Base-by-base conservation (phyloP, 2,113 vertebrate genomes). In the Seriola quinqueradiata region DNA sequence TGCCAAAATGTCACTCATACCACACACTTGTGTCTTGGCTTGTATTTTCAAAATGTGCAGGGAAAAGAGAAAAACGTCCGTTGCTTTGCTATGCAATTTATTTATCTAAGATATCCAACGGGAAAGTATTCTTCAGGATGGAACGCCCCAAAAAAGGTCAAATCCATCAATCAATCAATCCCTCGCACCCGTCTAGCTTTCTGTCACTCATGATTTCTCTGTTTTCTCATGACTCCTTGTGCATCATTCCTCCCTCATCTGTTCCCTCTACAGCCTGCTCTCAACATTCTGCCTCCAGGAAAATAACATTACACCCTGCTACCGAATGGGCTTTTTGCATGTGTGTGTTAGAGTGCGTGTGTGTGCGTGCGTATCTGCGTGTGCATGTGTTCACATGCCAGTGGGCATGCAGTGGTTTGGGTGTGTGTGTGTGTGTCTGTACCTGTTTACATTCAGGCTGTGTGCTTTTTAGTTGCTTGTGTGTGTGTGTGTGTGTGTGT, bases 281-380 rank as follows among this genome's bases (percentile, higher is more conserved):
- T 60, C 40, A 75, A 85, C 63, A 84, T 67, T 83, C 34, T 66
- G 89, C 89, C 87, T 86, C 13, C 42, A 73, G 82, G 77, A 85
- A 80, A 75, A 65, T 70, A 77, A 69, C 76, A 88, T 87, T 88
- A 91, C 68, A 83, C 81, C 57, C 4, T 63, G 71, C 60, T 68
- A 73, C 76, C 70, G 74, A 75, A 68, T 38, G 21, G 55, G 46
- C 11, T 25, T 75, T 77, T 63, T 74, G 61, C 5, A 8, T 70
- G 78, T 73, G 17, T 52, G 13, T 42, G 36, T 57, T 25, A 5
- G 34, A 21, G 17, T 71, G 77, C 67, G 13, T 57, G 17, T 42
- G 44, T 63, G 40, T 8, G 25, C 17, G 13, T 4, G 8, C 2
- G 25, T 28, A 28, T 28, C 25, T 71, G 77, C 67, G 13, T 16